Percentiles rank a stretch among this genome's conserved stretches.
These are phyloP conservation scores for Drosophila mettleri DNA, from an alignment of 2,888 invertebrate genomes.

Conservation along the genomic window DNA sequence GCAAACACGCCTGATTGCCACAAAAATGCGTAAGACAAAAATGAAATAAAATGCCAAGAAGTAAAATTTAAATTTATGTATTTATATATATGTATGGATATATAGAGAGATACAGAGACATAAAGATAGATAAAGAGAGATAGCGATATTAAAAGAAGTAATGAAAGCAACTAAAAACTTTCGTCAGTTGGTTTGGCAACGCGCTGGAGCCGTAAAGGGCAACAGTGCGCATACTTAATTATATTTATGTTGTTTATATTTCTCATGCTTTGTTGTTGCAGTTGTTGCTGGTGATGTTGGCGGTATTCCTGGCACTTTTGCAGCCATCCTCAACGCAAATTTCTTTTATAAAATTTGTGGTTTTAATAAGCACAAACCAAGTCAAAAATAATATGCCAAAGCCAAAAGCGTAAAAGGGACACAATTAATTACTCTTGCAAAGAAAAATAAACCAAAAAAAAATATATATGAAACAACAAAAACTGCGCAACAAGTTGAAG, in stretches of 20 bases:
- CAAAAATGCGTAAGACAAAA: conserved; percentile 67
- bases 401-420: conserved; percentile 59
- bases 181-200: conserved; percentile 31
- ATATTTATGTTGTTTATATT: conserved; percentile 71
- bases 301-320: conserved; percentile 28
- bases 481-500: conserved; percentile 72
- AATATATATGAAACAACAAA: conserved; percentile 22
- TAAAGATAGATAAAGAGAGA: no score
- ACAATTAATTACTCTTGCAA: conserved; percentile 66
- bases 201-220: conserved; percentile 52
- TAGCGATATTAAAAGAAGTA: conserved; percentile 18
- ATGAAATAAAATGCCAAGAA: conserved; percentile 47
- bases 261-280: conserved; percentile 15
- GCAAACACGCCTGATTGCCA: conserved; percentile 72
- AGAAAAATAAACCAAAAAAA: conserved; percentile 3
- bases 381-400: conserved; percentile 42
- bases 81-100: conserved; percentile 6
- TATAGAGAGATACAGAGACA: no score
- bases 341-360: conserved; percentile 66
- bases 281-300: neutral
- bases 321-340: conserved; percentile 35
- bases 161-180: conserved; percentile 60
- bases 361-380: conserved; percentile 55
- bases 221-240: conserved; percentile 79
- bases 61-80: conserved; percentile 6